Base-by-base conservation (phyloP, 2,113 vertebrate genomes). In the Athene cunicularia region DNA sequence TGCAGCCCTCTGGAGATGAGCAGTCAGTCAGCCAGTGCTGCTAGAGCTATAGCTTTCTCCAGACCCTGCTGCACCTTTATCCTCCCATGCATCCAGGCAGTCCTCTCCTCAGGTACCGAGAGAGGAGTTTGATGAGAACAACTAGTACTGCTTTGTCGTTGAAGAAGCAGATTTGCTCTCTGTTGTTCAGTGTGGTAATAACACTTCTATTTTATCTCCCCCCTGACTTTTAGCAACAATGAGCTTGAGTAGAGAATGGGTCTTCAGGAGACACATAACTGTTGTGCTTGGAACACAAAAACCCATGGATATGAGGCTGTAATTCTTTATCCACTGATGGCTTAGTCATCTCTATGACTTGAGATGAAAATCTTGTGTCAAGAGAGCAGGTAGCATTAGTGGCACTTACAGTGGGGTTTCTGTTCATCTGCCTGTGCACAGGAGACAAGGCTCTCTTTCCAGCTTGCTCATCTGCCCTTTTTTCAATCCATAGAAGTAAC, bases 31-130 rank as follows among this genome's bases (percentile, higher is more conserved):
- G 17, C 8, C 45, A 8, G 41, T 3, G n/a, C 66, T 75, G 64
- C 66, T 16, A 4, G 14, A 67, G 41, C 27, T 17, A 4, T 1
- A 52, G 58, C 87, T 32, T 32, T 18, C 68, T 66, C 19, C 86
- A 27, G 64, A 5, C 53, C 63, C 32, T 59, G 76, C 84, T 55
- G 32, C 13, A 79, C 50, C 13, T 45, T 47, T 27, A 27, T 71
- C 33, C 37, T 75, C 41, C 37, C 3, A 0, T 9, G n/a, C 8
- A 15, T 14, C 58, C n/a, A 0, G 12, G 4, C n/a, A 32, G 53
- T 23, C 24, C 35, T 70, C 62, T 55, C 41, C 66, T 63, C 39
- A 11, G 21, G 21, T 82, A 49, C 71, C 33, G 5, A 3, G 47
- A 41, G 41, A 59, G 5, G 18, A 43, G 6, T 7, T 11, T 4